phyloP scores from a whole-genome alignment of 2,113 vertebrate species.

The Siniperca knerii region DNA sequence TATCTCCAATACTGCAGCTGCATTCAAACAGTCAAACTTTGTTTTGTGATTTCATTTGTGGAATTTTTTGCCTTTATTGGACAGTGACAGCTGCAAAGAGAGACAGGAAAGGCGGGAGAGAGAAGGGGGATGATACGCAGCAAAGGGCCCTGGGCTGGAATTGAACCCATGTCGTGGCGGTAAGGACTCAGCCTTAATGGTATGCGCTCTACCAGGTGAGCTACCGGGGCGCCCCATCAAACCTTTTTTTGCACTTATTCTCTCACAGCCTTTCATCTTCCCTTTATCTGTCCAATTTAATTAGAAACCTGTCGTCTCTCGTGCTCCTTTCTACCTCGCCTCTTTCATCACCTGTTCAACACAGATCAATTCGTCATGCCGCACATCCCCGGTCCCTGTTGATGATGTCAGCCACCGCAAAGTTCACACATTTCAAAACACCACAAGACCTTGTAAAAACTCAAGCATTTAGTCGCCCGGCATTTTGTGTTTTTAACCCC shows the following conservation, averaged over 20 bases:
- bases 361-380: slow-evolving; percentile 73
- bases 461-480: neutral
- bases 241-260: slow-evolving; percentile 35
- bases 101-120: too few relatives aligned
- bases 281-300: slow-evolving; percentile 72
- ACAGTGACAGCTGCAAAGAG: too few relatives aligned
- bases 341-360: slow-evolving; percentile 76
- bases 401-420: slow-evolving; percentile 31
- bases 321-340: slow-evolving; percentile 41
- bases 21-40: slow-evolving; percentile 50
- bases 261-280: slow-evolving; percentile 65
- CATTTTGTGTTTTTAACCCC: slow-evolving; percentile 3
- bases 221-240: neutral
- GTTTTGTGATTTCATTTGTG: too few relatives aligned
- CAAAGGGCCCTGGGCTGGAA: too few relatives aligned
- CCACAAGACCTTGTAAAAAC: slow-evolving; percentile 23
- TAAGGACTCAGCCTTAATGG: too few relatives aligned
- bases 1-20: neutral
- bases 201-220: too few relatives aligned
- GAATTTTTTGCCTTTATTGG: too few relatives aligned
- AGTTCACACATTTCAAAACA: slow-evolving; percentile 43
- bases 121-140: too few relatives aligned
- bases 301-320: slow-evolving; percentile 60
- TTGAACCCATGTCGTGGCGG: too few relatives aligned
- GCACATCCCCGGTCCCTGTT: slow-evolving; percentile 19